A percentile compares a stretch with the other conserved stretches of the same genome.
Evolutionary conservation across 2,113 vertebrate genomes (phyloP).

Genomic region (Menura novaehollandiae): DNA sequence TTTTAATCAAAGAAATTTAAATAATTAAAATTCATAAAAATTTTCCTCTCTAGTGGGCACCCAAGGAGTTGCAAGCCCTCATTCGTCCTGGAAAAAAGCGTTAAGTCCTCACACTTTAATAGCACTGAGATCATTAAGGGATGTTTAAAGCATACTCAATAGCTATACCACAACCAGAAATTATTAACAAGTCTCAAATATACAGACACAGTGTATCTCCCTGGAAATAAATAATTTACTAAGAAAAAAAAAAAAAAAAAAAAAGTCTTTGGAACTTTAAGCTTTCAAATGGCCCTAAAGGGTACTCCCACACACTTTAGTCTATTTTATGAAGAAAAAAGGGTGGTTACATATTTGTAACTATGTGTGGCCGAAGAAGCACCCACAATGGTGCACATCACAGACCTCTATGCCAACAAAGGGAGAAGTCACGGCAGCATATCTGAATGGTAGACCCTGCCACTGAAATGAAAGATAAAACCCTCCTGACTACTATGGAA

Average conservation of each 20-base stretch:
- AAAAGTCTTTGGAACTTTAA: neutral
- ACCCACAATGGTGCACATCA: neutral
- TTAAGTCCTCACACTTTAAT: neutral
- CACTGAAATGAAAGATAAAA: neutral
- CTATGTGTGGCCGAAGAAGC: neutral
- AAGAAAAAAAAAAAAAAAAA: neutral
- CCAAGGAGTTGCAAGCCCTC: neutral
- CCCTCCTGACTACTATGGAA: neutral
- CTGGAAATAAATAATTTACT: neutral
- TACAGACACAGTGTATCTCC: neutral
- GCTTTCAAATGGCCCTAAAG: neutral
- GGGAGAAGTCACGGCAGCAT: neutral
- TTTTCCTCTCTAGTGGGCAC: neutral
- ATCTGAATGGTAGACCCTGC: neutral
- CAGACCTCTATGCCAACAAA: neutral
- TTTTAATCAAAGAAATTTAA: neutral
- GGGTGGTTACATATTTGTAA: neutral
- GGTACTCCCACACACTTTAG: neutral
- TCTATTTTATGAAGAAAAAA: neutral
- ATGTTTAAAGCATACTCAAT: neutral
- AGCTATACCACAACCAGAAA: neutral
- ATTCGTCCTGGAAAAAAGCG: neutral
- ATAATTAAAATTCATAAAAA: neutral
- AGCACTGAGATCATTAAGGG: neutral
- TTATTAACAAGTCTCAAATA: neutral